Base-by-base conservation (phyloP, 2,888 invertebrate genomes). In the Chrysomela aeneicollis region DNA sequence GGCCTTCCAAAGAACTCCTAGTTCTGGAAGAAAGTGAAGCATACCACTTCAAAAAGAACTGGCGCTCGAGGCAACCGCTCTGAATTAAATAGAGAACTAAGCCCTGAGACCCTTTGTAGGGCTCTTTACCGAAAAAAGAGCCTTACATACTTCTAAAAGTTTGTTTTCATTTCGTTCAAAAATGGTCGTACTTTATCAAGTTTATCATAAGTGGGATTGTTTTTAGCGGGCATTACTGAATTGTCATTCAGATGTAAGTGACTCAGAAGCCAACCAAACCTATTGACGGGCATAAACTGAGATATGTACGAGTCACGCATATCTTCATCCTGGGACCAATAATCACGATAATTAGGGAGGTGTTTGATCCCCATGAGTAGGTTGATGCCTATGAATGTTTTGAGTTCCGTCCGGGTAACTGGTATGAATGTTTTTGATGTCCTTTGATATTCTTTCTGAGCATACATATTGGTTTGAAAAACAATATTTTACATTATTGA, bases 101-200 rank as follows among this genome's bases (percentile, higher is more conserved):
- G n/a, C n/a, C n/a, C n/a, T n/a, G n/a, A n/a, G n/a, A n/a, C n/a
- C n/a, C n/a, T n/a, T n/a, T n/a, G n/a, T n/a, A n/a, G n/a, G n/a
- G n/a, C n/a, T n/a, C n/a, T n/a, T n/a, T n/a, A n/a, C n/a, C n/a
- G n/a, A n/a, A n/a, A n/a, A n/a, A n/a, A n/a, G n/a, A n/a, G n/a
- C n/a, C n/a, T n/a, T n/a, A n/a, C n/a, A 49, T 19, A 49, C 19
- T 50, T 49, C 51, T 15, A 12, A 17, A 59, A 59, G 49, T 50
- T 22, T 49, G 47, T 50, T 12, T 15, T 12, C 32, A 62, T 63
- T 54, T 37, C 71, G 32, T 19, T 18, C 15, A 59, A 51, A 26
- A 72, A 54, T n/a, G 73, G 73, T 59, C 66, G 62, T 15, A 74
- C 26, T 71, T 74, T 74, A 55, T 70, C 72, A 35, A 75, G 59